Evolutionary conservation across 2,113 vertebrate genomes (phyloP).

Genomic region (Tetrao urogallus): DNA sequence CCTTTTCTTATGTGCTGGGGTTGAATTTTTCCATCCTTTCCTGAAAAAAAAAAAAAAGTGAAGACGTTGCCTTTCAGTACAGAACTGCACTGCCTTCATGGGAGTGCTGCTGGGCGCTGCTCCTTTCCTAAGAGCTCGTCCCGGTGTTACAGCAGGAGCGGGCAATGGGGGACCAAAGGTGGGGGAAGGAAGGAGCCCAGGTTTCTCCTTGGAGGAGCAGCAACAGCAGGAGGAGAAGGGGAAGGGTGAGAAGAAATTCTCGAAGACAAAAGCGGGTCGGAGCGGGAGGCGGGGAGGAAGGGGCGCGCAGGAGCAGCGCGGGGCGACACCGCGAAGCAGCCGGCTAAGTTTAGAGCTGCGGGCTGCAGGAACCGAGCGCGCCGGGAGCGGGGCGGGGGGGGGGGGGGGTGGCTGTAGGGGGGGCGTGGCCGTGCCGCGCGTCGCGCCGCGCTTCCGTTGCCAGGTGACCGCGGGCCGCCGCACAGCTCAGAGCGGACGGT

Average conservation of each 20-base stretch:
- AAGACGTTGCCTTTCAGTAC: too few species aligned
- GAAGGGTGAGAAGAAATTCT: not conserved
- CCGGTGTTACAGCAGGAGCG: not conserved
- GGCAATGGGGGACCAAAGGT: not conserved
- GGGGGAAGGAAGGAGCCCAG: not conserved
- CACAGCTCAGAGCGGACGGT: not conserved
- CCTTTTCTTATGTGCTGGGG: not conserved
- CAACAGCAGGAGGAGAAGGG: not conserved
- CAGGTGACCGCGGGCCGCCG: not conserved
- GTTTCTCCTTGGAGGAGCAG: not conserved
- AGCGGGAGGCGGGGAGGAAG: slow-evolving; percentile 52
- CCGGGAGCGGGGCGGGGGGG: not conserved
- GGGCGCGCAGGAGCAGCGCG: slow-evolving; percentile 55
- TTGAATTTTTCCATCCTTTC: not conserved
- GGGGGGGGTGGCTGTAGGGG: not conserved
- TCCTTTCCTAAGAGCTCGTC: not conserved
- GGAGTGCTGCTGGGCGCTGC: rapidly evolving
- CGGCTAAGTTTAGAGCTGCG: slow-evolving; percentile 30
- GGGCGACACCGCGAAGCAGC: slow-evolving; percentile 38
- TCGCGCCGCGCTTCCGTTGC: not conserved
- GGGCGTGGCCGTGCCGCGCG: not conserved
- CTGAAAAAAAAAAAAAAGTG: too few species aligned
- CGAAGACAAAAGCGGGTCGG: slow-evolving; percentile 25
- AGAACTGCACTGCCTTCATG: not conserved
- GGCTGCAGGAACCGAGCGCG: too few species aligned